phyloP scores from a whole-genome alignment of 1,140 invertebrate species.

The Lasaia peninsularis region DNA sequence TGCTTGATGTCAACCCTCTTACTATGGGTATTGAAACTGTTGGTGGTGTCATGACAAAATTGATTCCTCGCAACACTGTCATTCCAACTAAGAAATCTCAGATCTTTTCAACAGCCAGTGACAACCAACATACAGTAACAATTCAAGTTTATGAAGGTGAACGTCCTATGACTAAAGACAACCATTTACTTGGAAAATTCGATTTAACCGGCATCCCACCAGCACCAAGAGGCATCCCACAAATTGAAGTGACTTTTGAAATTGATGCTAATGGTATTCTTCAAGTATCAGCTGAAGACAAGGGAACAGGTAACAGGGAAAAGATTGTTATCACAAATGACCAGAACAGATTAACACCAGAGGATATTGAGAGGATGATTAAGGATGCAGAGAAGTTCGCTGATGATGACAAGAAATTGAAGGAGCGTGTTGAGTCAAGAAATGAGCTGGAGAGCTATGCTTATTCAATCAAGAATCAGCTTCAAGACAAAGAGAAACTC shows the following conservation, averaged over 20 bases:
- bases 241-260: slow-evolving; percentile 99
- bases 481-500: slow-evolving; percentile 98
- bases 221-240: slow-evolving; percentile 97
- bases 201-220: slow-evolving; percentile 99
- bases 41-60: slow-evolving; percentile 99
- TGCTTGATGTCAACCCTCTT: slow-evolving; percentile 98
- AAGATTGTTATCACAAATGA: slow-evolving; percentile 99
- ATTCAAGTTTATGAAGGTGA: slow-evolving; percentile 92
- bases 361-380: slow-evolving; percentile 99
- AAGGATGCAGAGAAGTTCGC: slow-evolving; percentile 99
- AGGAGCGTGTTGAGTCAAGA: slow-evolving; percentile 96
- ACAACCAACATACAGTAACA: slow-evolving; percentile 99
- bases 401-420: slow-evolving; percentile 98
- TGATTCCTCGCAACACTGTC: slow-evolving; percentile 98
- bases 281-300: slow-evolving; percentile 97
- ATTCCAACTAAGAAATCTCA: slow-evolving; percentile 99
- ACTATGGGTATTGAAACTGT: slow-evolving; percentile 99
- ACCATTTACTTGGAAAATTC: slow-evolving; percentile 98
- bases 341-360: slow-evolving; percentile 96
- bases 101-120: slow-evolving; percentile 99
- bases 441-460: slow-evolving; percentile 98
- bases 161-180: slow-evolving; percentile 99
- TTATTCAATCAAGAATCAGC: slow-evolving; percentile 98
- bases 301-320: slow-evolving; percentile 98
- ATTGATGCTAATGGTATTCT: slow-evolving; percentile 99